Percentiles rank a stretch among this genome's conserved stretches.
Conservation (phyloP, 92 coral and sea anemone genomes). For the Palythoa grandiflora region DNA sequence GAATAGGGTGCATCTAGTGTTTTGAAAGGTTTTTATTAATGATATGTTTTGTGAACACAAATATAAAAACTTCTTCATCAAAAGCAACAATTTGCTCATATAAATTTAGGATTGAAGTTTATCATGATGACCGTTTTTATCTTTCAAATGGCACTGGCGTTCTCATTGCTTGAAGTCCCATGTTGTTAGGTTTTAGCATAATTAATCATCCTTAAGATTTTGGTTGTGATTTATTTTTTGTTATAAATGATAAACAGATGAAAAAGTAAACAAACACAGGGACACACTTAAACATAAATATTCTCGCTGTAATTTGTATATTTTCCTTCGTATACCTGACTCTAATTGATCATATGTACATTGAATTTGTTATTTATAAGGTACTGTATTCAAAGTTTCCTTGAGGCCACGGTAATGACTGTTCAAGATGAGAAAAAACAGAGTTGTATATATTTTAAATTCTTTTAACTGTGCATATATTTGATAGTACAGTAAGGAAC, state of each 20-base stretch:
- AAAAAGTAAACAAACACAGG: no score
- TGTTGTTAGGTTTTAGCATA: no score
- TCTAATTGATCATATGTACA: slow-evolving; percentile 12
- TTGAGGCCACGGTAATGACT: slow-evolving; percentile 1
- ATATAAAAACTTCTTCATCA: no score
- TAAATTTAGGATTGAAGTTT: no score
- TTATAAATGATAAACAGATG: no score
- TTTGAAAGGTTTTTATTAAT: neutral
- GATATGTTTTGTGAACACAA: no score
- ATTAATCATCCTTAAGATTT: no score
- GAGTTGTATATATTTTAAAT: neutral
- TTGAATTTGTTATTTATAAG: neutral
- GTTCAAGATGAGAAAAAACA: neutral
- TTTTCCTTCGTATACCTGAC: slow-evolving; percentile 3
- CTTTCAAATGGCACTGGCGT: no score
- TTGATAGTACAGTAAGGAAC: neutral
- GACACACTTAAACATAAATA: neutral
- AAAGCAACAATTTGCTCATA: no score
- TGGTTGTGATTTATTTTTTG: no score
- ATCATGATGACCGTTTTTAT: no score
- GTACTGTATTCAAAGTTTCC: slow-evolving; percentile 4
- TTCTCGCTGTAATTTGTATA: neutral
- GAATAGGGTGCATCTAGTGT: neutral
- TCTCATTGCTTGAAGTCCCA: no score
- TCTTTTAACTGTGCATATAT: neutral